Base-by-base conservation (phyloP, 2,113 vertebrate genomes). In the Patagioenas fasciata region DNA sequence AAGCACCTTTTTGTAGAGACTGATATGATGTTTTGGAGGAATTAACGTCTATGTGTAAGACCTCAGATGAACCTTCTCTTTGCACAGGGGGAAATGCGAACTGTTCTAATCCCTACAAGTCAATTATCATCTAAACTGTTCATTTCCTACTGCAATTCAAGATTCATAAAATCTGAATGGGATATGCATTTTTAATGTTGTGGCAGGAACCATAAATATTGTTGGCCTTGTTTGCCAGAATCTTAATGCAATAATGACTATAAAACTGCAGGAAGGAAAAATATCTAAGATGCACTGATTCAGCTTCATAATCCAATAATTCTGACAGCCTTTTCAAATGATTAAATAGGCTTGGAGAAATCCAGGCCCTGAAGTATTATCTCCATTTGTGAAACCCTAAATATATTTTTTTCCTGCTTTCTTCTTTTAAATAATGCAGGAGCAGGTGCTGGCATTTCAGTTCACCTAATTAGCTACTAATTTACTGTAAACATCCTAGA, bases 401-500 rank as follows among this genome's bases (percentile, higher is more conserved):
- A 84, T 86, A n/a, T 54, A 66, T 88, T 24, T 34, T 69, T 42
- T 8, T 28, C 17, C 25, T 4, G 11, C 5, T 70, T 64, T 84
- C 19, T 64, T 84, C 19, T 94, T 92, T 95, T 96, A 95, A 97
- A 97, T 97, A 97, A 97, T 96, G 77, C 80, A 97, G 73, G 73
- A 95, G 95, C 97, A 97, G 97, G 95, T 98, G 97, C 92, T 97
- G 91, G 95, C 88, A 96, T 97, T 98, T 97, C 84, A 93, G 88
- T 96, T 91, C 93, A 92, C 93, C 96, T 97, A 97, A 98, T 98
- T 97, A 97, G 95, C 96, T 96, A 96, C 95, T 97, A 97, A 97
- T 97, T 96, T 97, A 96, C 95, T 93, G 97, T 97, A 98, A 97
- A 96, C 95, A 97, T 96, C 96, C 97, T 93, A 88, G 93, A 95